Evolutionary conservation across 2,113 vertebrate genomes (phyloP), one percentile per base, ranked within the genome.

Genomic region (Zootoca vivipara): DNA sequence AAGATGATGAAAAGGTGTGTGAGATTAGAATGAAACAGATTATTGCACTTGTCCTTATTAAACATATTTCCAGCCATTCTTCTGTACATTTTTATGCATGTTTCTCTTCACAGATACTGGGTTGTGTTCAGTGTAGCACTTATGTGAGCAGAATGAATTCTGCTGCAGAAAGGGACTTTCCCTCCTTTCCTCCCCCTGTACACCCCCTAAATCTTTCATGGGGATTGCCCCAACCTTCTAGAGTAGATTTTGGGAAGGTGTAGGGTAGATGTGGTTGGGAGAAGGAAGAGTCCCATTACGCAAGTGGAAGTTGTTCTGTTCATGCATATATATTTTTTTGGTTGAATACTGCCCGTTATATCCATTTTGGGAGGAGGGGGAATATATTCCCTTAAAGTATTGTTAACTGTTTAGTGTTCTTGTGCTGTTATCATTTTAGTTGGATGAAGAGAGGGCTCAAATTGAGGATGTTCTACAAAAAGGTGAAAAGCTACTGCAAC

Each of bases 1-100:
- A 96, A 58, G 98, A 98, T 85, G 97, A 98, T 83, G 98, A 98
- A 92, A 98, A 98, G 98, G 99, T 99, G 85, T 73, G 97, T 95
- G 85, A 82, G 26, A 40, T 62, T 20, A 64, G 33, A 2, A 82
- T 85, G 1, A 73, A 89, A 40, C 78, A 81, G 74, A 15, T 24
- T 24, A n/a, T 2, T 80, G 13, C 64, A 4, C 82, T 5, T 5
- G 4, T 72, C 77, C 33, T 5, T 62, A 0, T 85, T 84, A 62
- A 62, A 20, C 40, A 70, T 9, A 70, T 33, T 18, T 46, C 8
- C 42, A 33, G 20, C 6, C 4, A 1, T n/a, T 72, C n/a, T 64
- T 22, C 52, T 75, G 3, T 20, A 38, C 7, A 26, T 13, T 28
- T 52, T 22, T 13, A 74, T 38, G 58, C 74, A 5, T 18, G 26